Base-by-base conservation (phyloP, 2,888 invertebrate genomes). In the Lithosia quadra region DNA sequence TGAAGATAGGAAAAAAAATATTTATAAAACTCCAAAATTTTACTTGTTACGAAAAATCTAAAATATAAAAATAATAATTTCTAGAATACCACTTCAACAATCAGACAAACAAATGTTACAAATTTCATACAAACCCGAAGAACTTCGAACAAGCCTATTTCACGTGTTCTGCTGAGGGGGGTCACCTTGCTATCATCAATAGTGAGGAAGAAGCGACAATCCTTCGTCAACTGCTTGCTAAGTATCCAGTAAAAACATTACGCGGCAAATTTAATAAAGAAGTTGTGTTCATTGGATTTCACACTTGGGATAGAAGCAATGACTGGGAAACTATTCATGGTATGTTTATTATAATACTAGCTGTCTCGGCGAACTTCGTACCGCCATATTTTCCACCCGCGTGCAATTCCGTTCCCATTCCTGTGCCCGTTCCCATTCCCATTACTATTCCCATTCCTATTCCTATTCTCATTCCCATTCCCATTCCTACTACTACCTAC, bases 61-160 rank as follows among this genome's bases (percentile, higher is more conserved):
- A 21, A 36, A 13, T 21, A 49, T n/a, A 9, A 49, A 7, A n/a
- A 5, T n/a, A 18, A n/a, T n/a, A 49, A n/a, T 33, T 72, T 75
- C 7, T 75, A 90, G 90, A 71, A 22, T 90, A 90, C 70, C 71
- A n/a, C 0, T 53, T 81, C 2, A 81, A 88, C 5, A 8, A 60
- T 0, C 72, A 82, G 2, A 89, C 89, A 0, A 83, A 85, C 0
- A 86, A 79, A 36, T 90, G 90, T 66, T 90, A 90, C 77, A 90
- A 90, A 72, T 86, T 88, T 76, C 89, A 90, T 72, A 73, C 62
- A 1, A 73, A 77, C 0, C 85, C 86, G 0, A 79, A 82, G 1
- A 79, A 79, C 5, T 90, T 88, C 86, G 79, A 86, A 0, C 76
- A 85, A 0, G 90, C 88, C 0, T 84, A 80, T 77, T 86, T 87